A percentile compares a stretch with the other conserved stretches of the same genome.
Conservation (phyloP, 1,140 invertebrate genomes). For the Apocrypta bakeri region DNA sequence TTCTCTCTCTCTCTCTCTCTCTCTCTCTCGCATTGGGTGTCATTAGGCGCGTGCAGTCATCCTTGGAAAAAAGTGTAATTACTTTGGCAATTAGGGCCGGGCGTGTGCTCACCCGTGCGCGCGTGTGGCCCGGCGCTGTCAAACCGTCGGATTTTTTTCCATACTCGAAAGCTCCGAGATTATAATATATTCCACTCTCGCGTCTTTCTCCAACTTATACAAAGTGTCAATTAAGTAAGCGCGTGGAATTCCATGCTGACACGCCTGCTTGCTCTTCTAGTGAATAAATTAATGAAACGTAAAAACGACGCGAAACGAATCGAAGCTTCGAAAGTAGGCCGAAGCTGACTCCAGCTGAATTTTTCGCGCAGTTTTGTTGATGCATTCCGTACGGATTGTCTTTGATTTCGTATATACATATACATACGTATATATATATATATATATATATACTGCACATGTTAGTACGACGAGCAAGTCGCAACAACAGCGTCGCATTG, state of each 20-base stretch:
- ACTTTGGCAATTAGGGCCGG: conserved; percentile 48
- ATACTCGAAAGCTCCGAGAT: neutral
- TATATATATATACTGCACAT: too few species aligned
- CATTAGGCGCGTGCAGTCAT: neutral
- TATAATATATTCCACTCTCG: neutral
- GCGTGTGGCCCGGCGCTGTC: conserved; percentile 41
- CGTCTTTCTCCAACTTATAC: conserved; percentile 48
- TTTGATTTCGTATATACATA: too few species aligned
- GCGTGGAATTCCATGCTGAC: conserved; percentile 56
- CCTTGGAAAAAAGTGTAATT: conserved; percentile 39
- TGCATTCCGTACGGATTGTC: neutral
- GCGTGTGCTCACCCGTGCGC: neutral
- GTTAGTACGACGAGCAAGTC: too few species aligned
- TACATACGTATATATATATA: too few species aligned
- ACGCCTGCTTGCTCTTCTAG: conserved; percentile 51
- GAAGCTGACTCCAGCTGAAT: neutral
- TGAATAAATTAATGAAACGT: neutral
- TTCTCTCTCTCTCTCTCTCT: too few species aligned
- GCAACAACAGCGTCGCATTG: neutral
- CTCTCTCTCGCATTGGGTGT: too few species aligned
- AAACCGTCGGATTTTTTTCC: conserved; percentile 22
- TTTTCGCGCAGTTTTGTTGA: neutral
- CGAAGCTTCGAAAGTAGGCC: neutral
- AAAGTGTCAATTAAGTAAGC: conserved; percentile 66
- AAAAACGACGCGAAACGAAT: neutral